Evolutionary conservation across 2,888 invertebrate genomes (phyloP), one percentile per base, ranked within the genome.

Genomic region (Nebria brevicollis): DNA sequence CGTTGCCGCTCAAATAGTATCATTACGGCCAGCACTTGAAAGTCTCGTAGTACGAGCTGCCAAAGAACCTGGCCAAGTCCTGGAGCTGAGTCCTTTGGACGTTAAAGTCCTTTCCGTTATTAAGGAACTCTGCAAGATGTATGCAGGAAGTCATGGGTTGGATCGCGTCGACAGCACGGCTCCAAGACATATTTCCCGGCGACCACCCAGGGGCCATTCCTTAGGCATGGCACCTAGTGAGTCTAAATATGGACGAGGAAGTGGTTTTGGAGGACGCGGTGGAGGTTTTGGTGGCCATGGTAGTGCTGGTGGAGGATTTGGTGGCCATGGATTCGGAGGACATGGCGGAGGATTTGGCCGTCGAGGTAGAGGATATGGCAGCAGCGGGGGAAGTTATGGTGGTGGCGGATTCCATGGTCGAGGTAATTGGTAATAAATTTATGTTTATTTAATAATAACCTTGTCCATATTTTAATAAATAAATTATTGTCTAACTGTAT

Each of bases 21-120:
- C 97, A 1, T 90, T 99, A 6, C 92, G 98, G 43, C 98, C 98
- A 0, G 96, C 96, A 1, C 87, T 99, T 6, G 98, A 99, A 89
- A 92, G 93, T 83, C 90, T 98, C 1, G 94, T 98, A 3, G 93
- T 96, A 8, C 90, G 94, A 81, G 95, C 95, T 0, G 94, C 97
- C 1, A 91, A 93, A 77, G 92, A 95, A 82, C 98, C 98, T 0
- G 95, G 96, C 86, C 90, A 92, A 1, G 93, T 96, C 0, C 86
- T 94, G 41, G 91, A 94, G 66, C 92, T 94, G 86, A 89, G 91
- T 4, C 91, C 92, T 0, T 72, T 87, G 0, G 95, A 95, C 84
- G 90, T 91, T 43, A 93, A 94, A 91, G 93, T 95, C 0, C 90
- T 98, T 43, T 89, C 91, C 43, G 92, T 95, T 5, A 90, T 98